These are phyloP conservation scores for Salminus brasiliensis DNA, from an alignment of 2,113 vertebrate species.

Conservation along the genomic window DNA sequence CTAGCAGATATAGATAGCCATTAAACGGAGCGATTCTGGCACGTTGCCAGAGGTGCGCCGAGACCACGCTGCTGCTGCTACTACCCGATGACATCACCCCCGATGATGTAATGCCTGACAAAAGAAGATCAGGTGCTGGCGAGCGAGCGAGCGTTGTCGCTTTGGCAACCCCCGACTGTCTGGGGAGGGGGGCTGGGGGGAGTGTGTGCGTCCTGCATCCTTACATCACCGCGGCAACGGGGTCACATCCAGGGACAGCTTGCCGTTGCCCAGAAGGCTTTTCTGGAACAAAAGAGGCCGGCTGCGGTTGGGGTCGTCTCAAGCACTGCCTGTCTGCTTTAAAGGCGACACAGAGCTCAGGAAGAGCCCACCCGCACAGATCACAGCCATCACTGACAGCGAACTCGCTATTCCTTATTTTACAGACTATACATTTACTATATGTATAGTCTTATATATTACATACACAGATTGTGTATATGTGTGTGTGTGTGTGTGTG, in stretches of 20 bases:
- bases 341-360: neutral
- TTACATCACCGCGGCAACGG: slow-evolving; percentile 72
- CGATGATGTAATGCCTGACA: slow-evolving; percentile 78
- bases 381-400: too few species aligned
- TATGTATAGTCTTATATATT: too few species aligned
- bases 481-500: too few species aligned
- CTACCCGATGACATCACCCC: slow-evolving; percentile 74
- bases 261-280: slow-evolving; percentile 51
- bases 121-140: slow-evolving; percentile 73
- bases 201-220: slow-evolving; percentile 50
- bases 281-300: slow-evolving; percentile 59
- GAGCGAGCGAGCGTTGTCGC: slow-evolving; percentile 56
- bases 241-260: slow-evolving; percentile 61
- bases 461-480: too few species aligned
- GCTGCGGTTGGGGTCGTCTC: slow-evolving; percentile 39
- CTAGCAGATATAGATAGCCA: slow-evolving; percentile 56
- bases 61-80: slow-evolving; percentile 54
- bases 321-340: slow-evolving; percentile 5
- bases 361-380: too few species aligned
- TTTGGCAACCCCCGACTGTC: slow-evolving; percentile 60
- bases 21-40: slow-evolving; percentile 29
- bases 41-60: slow-evolving; percentile 14
- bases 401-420: too few species aligned
- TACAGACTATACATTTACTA: too few species aligned
- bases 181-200: neutral